Evolutionary conservation across 2,113 vertebrate genomes (phyloP).

Genomic region (Lagenorhynchus albirostris): DNA sequence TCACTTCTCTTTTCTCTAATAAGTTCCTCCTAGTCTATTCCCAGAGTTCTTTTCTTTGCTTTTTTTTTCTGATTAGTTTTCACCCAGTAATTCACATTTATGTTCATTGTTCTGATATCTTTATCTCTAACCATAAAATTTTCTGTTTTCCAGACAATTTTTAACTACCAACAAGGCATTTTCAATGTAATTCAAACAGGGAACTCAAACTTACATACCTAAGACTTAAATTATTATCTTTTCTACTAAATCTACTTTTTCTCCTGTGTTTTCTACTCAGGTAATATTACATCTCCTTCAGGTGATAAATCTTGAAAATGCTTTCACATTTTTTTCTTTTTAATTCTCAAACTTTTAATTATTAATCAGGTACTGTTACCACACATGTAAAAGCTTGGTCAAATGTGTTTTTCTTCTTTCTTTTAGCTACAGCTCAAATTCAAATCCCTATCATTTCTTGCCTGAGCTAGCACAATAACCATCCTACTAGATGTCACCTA

Average conservation of each 20-base stretch:
- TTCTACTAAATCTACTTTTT: background rate
- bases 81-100: background rate
- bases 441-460: background rate
- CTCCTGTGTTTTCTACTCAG: background rate
- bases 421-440: background rate
- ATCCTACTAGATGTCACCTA: background rate
- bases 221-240: background rate
- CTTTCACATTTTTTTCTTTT: background rate
- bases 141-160: background rate
- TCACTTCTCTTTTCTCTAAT: background rate
- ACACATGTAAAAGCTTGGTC: background rate
- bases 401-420: background rate
- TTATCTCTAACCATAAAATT: background rate
- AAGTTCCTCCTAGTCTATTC: background rate
- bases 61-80: background rate
- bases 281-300: background rate
- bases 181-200: background rate
- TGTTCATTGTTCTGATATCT: background rate
- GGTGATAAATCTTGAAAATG: background rate
- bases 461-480: background rate
- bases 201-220: background rate
- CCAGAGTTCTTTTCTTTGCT: background rate
- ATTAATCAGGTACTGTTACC: background rate
- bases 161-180: background rate
- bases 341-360: background rate